These are phyloP conservation scores for Criorhina ranunculi DNA, from an alignment of 2,888 invertebrate species.

Conservation along the genomic window DNA sequence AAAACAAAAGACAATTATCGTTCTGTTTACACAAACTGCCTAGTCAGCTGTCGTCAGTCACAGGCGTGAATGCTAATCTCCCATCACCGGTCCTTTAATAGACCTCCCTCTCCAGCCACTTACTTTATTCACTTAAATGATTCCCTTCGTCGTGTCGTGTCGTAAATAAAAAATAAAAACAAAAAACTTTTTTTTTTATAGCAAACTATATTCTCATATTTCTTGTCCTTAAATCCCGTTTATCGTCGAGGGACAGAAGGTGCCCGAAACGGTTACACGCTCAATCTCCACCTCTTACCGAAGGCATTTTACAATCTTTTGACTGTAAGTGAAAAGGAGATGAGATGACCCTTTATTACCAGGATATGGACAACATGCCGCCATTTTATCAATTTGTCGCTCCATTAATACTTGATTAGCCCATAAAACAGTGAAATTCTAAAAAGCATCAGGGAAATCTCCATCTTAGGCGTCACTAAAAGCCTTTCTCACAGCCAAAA, in stretches of 20 bases:
- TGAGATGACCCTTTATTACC: neutral
- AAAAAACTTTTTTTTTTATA: constrained; percentile 36
- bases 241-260: constrained; percentile 9
- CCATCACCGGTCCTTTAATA: constrained; percentile 1
- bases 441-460: neutral
- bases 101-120: neutral
- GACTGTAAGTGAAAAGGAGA: neutral
- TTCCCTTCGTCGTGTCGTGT: neutral
- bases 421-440: constrained; percentile 34
- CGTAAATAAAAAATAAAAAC: neutral
- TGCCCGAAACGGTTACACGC: neutral
- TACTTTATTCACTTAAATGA: constrained; percentile 16
- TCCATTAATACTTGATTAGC: constrained; percentile 55
- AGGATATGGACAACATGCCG: constrained; percentile 33
- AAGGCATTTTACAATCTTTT: neutral
- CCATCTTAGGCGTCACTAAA: constrained; percentile 13
- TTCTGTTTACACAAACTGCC: neutral
- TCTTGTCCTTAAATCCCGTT: constrained; percentile 12
- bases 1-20: neutral
- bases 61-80: constrained; percentile 29
- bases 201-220: constrained; percentile 30
- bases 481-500: constrained; percentile 18
- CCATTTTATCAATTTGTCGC: constrained; percentile 61
- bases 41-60: neutral
- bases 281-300: neutral